Conservation (phyloP, 92 coral and sea anemone genomes). For the Isaurus tuberculatus region DNA sequence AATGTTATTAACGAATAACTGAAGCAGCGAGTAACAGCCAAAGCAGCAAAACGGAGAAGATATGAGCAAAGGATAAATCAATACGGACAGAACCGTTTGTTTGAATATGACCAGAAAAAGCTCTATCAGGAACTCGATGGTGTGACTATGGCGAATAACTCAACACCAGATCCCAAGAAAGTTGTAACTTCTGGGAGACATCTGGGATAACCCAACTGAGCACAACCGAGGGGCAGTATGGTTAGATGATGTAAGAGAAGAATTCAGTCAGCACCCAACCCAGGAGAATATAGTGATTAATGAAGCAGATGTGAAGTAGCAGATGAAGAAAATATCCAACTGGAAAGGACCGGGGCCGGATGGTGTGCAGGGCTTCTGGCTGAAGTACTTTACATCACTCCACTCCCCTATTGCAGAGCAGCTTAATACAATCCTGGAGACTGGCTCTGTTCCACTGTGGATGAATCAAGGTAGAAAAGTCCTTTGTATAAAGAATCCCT, state of each 20-base stretch:
- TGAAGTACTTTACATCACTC: too few species aligned
- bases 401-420: slow-evolving; percentile 39
- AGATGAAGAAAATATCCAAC: slow-evolving; percentile 36
- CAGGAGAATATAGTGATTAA: neutral
- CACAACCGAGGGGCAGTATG: slow-evolving; percentile 55
- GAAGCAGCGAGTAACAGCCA: slow-evolving; percentile 54
- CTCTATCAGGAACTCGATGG: slow-evolving; percentile 49
- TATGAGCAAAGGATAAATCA: slow-evolving; percentile 41
- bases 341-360: too few species aligned
- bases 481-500: slow-evolving; percentile 44
- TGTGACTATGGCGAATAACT: neutral
- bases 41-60: slow-evolving; percentile 29
- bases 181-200: slow-evolving; percentile 20
- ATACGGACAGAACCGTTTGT: slow-evolving; percentile 44
- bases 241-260: slow-evolving; percentile 5
- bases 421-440: slow-evolving; percentile 22
- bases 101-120: too few species aligned
- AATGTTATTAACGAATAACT: slow-evolving; percentile 54
- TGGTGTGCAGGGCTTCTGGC: slow-evolving; percentile 48
- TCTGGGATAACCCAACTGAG: slow-evolving; percentile 39
- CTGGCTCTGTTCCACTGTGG: slow-evolving; percentile 46
- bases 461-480: slow-evolving; percentile 54
- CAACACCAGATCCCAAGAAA: slow-evolving; percentile 17
- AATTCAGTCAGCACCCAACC: too few species aligned
- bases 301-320: slow-evolving; percentile 21